Base-by-base conservation (phyloP, 2,113 vertebrate genomes). In the Arenaria interpres region DNA sequence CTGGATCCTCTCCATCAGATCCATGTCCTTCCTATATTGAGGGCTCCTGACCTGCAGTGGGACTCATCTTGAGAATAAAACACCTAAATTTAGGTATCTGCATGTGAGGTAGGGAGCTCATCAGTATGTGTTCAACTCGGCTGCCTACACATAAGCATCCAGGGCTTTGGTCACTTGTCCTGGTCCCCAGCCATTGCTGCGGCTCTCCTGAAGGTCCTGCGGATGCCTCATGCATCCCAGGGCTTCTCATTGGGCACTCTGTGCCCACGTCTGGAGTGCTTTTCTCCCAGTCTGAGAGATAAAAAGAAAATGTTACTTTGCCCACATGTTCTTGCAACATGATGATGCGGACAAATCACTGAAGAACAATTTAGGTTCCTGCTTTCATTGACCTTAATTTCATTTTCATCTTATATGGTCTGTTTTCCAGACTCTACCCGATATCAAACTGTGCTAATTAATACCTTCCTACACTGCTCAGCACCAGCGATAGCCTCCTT, bases 151-250 rank as follows among this genome's bases (percentile, higher is more conserved):
- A 12, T 4, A 46, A 63, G 13, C 30, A 60, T 27, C 45, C 4
- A 28, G 10, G 28, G 43, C 57, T 93, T 75, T 25, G 24, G 23
- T n/a, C 16, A 45, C 30, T 68, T 48, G 33, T 63, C 23, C 32
- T 37, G 32, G 30, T 20, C 21, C 30, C 15, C 10, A 46, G 23
- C 25, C 0, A 0, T 2, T 12, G 12, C 39, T 1, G 2, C 0
- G 2, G 39, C 20, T 54, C 37, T 72, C 37, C 35, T 59, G 27
- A 12, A 74, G 32, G 35, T 76, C 6, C 46, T 48, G 35, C 1
- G 2, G 39, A 77, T 63, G 20, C 22, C 39, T 78, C 23, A 48
- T 24, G 18, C 66, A 37, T 30, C 33, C 35, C 50, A 80, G 22
- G 7, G 32, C 32, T 86, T 83, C n/a, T 45, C 41, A 43, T 21